Evolutionary conservation across 1,140 invertebrate species (phyloP).

Genomic region (Drosophila sulfurigaster): DNA sequence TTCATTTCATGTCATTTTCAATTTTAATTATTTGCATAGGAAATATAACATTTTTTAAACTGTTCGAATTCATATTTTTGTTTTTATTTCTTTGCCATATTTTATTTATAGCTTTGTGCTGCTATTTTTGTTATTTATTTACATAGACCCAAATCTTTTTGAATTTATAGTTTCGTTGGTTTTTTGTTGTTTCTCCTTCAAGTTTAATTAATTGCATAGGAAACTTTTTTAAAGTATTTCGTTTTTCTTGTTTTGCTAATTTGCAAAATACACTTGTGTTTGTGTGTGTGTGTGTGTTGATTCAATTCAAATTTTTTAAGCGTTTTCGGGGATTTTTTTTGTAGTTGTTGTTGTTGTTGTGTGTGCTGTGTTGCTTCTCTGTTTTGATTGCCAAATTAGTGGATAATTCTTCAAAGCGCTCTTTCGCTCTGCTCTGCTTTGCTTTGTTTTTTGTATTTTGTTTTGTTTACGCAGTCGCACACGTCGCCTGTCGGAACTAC

Average conservation of each 20-base stretch:
- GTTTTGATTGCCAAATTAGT: slow-evolving; percentile 58
- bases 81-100: background rate
- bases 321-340: slow-evolving; percentile 8
- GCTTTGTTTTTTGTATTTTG: background rate
- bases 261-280: background rate
- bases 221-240: slow-evolving; percentile 5
- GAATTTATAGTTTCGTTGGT: background rate
- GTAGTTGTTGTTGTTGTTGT: too few species aligned
- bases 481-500: slow-evolving; percentile 13
- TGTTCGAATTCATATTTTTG: background rate
- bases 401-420: slow-evolving; percentile 38
- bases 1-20: too few species aligned
- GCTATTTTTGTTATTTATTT: slow-evolving; percentile 10
- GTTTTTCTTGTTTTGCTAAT: background rate
- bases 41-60: slow-evolving; percentile 25
- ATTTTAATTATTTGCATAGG: too few species aligned
- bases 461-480: slow-evolving; percentile 35
- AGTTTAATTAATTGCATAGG: background rate
- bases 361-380: background rate
- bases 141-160: background rate
- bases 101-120: background rate
- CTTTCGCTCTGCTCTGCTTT: background rate
- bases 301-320: slow-evolving; percentile 29
- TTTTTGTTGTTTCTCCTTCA: background rate
- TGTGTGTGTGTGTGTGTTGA: slow-evolving; percentile 5